Conservation (phyloP, 2,113 vertebrate genomes). For the Perccottus glenii region DNA sequence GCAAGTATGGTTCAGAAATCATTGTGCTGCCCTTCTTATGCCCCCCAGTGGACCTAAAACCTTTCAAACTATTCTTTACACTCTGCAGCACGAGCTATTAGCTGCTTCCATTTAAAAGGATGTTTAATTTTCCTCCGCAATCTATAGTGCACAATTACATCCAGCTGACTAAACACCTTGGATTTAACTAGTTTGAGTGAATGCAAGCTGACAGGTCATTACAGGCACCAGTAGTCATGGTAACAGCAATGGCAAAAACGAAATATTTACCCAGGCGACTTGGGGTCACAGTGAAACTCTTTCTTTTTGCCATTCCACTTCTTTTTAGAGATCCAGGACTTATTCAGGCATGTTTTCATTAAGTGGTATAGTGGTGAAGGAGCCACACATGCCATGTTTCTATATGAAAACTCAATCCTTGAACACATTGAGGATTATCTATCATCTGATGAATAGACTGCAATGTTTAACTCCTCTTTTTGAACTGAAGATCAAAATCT, state of each 20-base stretch:
- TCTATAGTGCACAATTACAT: not conserved
- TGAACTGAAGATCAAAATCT: too few relatives aligned
- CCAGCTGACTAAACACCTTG: slow-evolving; percentile 2
- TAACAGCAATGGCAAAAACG: slow-evolving; percentile 15
- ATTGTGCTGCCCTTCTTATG: not conserved
- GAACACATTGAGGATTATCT: too few relatives aligned
- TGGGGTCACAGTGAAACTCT: slow-evolving; percentile 2
- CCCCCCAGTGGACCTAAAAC: not conserved
- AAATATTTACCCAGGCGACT: slow-evolving; percentile 10
- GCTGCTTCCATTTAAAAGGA: not conserved
- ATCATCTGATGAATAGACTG: too few relatives aligned
- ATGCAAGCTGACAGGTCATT: slow-evolving; percentile 30
- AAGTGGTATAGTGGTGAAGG: too few relatives aligned
- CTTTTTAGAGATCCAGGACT: not conserved
- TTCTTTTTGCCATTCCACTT: slow-evolving; percentile 2
- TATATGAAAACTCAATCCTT: too few relatives aligned
- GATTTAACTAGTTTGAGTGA: slow-evolving; percentile 17
- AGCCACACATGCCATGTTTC: too few relatives aligned
- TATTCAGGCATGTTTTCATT: too few relatives aligned
- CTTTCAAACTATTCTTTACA: not conserved
- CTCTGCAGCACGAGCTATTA: not conserved
- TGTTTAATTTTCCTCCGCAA: not conserved
- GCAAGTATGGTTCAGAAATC: too few relatives aligned
- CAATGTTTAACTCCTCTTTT: too few relatives aligned
- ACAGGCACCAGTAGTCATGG: slow-evolving; percentile 33